These are phyloP conservation scores for Eulithis prunata DNA, from an alignment of 2,888 invertebrate genomes.

Conservation along the genomic window DNA sequence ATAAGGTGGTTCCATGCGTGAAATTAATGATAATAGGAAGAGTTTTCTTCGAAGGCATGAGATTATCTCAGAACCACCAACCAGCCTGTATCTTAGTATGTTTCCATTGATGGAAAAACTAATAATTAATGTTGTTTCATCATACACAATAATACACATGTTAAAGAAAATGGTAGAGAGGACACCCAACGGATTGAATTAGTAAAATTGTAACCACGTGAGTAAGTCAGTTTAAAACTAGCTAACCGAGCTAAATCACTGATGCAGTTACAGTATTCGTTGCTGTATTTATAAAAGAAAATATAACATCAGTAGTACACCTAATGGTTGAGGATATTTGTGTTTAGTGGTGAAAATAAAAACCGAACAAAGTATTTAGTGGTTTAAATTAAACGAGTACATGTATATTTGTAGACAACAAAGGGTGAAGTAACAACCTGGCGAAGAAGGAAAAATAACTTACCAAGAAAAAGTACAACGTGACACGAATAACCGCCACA, in stretches of 20 bases:
- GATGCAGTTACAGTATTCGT: slow-evolving; percentile 13
- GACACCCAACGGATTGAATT: slow-evolving; percentile 7
- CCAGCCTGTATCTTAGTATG: not conserved
- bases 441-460: slow-evolving; percentile 30
- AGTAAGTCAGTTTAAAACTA: slow-evolving; percentile 30
- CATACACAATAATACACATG: not conserved
- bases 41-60: not conserved
- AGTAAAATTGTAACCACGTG: slow-evolving; percentile 1
- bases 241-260: slow-evolving; percentile 30
- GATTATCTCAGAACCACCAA: not conserved
- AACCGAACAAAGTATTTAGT: not conserved
- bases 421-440: slow-evolving; percentile 10
- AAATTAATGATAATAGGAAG: not conserved
- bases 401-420: slow-evolving; percentile 2
- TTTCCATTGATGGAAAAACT: not conserved
- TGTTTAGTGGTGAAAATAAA: not conserved
- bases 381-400: not conserved
- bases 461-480: slow-evolving; percentile 35
- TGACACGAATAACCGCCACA: slow-evolving; percentile 36
- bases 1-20: not conserved
- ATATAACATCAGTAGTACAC: not conserved
- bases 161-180: not conserved
- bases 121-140: not conserved
- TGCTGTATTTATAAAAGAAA: slow-evolving; percentile 13
- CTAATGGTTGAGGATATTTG: not conserved